These are phyloP conservation scores for Bombus polaris DNA, from an alignment of 1,140 invertebrate genomes.

Conservation along the genomic window DNA sequence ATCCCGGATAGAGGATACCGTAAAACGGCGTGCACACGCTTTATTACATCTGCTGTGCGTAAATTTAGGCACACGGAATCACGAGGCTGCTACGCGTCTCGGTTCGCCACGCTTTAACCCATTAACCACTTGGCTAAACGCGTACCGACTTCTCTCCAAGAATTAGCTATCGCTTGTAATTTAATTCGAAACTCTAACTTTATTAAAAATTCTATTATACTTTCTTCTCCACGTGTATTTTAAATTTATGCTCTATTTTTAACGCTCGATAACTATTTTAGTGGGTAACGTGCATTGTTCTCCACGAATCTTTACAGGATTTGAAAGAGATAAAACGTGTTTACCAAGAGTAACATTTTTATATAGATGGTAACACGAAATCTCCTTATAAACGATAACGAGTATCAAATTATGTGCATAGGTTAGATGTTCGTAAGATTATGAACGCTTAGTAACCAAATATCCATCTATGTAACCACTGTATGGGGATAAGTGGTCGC, in stretches of 20 bases:
- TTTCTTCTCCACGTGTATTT: not conserved
- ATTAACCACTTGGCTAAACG: slow-evolving; percentile 2
- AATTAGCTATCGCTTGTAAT: not conserved
- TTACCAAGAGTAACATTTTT: too few species aligned
- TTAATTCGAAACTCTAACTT: not conserved
- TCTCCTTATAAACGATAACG: too few species aligned
- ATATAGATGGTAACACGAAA: too few species aligned
- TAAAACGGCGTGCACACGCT: slow-evolving; percentile 44
- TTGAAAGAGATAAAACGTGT: too few species aligned
- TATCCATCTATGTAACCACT: too few species aligned
- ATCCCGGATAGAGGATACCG: slow-evolving; percentile 58
- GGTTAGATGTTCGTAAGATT: too few species aligned
- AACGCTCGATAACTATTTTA: not conserved
- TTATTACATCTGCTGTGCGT: slow-evolving; percentile 51
- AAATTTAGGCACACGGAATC: slow-evolving; percentile 64
- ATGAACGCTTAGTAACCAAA: too few species aligned
- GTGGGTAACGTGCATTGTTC: too few species aligned
- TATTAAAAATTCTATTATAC: not conserved
- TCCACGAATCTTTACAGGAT: too few species aligned
- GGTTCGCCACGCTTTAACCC: slow-evolving; percentile 25
- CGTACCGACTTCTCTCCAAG: not conserved
- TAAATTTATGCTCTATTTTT: not conserved
- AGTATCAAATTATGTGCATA: too few species aligned
- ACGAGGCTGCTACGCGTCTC: slow-evolving; percentile 13
- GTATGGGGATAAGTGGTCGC: too few species aligned